Conservation (phyloP, 2,113 vertebrate species). For the Ramphastos sulfuratus region DNA sequence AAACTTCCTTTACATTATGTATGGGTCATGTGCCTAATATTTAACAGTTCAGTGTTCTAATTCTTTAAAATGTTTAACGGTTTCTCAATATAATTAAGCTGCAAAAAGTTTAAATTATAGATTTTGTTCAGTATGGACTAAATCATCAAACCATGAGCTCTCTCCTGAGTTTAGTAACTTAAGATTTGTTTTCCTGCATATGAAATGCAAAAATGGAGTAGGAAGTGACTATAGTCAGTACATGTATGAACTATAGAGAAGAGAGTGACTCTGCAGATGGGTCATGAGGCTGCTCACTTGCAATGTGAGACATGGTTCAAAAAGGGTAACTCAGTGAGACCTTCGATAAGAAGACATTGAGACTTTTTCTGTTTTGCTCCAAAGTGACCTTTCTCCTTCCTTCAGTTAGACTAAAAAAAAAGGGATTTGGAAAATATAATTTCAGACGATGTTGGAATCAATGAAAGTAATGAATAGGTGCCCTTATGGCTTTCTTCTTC, state of each 20-base stretch:
- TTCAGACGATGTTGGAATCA: not conserved
- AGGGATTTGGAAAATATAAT: not conserved
- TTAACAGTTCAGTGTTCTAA: conserved; percentile 60
- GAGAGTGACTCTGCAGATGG: not conserved
- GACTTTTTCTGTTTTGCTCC: not conserved
- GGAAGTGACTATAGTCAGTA: not conserved
- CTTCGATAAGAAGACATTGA: not conserved
- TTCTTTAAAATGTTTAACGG: conserved; percentile 35
- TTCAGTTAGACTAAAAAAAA: not conserved
- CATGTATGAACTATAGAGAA: not conserved
- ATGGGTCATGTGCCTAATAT: conserved; percentile 41
- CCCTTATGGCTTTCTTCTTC: not conserved
- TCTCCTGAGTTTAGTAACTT: not conserved
- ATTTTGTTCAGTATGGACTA: not conserved
- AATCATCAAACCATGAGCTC: not conserved
- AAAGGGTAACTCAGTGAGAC: not conserved
- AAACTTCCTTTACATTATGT: conserved; percentile 41
- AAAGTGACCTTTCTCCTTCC: not conserved
- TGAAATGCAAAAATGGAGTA: not conserved
- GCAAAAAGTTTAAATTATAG: conserved; percentile 7
- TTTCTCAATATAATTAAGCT: conserved; percentile 23
- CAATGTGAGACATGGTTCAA: not conserved
- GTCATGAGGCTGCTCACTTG: not conserved
- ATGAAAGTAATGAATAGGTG: not conserved
- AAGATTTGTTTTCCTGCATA: not conserved